Conservation (phyloP, 2,888 invertebrate species). For the Myopa testacea region DNA sequence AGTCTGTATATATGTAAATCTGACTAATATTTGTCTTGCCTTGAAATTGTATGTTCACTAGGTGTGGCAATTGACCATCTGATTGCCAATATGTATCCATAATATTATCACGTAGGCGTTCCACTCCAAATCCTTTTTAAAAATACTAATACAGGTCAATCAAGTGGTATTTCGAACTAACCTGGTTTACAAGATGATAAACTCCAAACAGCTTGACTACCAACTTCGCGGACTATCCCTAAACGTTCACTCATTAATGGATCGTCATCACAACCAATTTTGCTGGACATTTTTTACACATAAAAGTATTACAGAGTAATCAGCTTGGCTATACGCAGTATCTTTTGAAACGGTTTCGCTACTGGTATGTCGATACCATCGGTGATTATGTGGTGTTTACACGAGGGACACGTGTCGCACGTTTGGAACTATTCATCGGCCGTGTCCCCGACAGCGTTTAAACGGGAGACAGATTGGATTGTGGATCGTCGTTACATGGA, state of each 20-base stretch:
- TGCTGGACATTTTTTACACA: slow-evolving; percentile 39
- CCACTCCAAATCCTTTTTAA: slow-evolving; percentile 91
- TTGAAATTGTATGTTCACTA: slow-evolving; percentile 96
- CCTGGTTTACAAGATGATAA: slow-evolving; percentile 98
- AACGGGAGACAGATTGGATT: too few species aligned
- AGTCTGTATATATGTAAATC: slow-evolving; percentile 97
- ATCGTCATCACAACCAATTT: slow-evolving; percentile 60
- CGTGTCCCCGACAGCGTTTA: too few species aligned
- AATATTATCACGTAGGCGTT: slow-evolving; percentile 93
- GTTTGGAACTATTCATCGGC: too few species aligned
- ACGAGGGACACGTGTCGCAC: too few species aligned
- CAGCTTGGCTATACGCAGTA: too few species aligned
- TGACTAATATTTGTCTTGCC: slow-evolving; percentile 94
- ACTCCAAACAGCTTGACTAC: slow-evolving; percentile 96
- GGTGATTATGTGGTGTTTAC: too few species aligned
- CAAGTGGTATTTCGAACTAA: slow-evolving; percentile 58
- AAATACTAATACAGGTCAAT: background rate
- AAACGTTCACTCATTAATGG: slow-evolving; percentile 65
- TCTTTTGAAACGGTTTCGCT: too few species aligned
- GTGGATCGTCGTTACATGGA: too few species aligned
- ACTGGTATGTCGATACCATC: too few species aligned
- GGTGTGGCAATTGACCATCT: slow-evolving; percentile 97
- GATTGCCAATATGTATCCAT: slow-evolving; percentile 99
- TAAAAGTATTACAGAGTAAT: too few species aligned
- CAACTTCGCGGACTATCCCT: slow-evolving; percentile 82